Percentiles rank a stretch among this genome's conserved stretches.
Conservation (phyloP, 1,140 invertebrate genomes). For the Polypedilum vanderplanki region DNA sequence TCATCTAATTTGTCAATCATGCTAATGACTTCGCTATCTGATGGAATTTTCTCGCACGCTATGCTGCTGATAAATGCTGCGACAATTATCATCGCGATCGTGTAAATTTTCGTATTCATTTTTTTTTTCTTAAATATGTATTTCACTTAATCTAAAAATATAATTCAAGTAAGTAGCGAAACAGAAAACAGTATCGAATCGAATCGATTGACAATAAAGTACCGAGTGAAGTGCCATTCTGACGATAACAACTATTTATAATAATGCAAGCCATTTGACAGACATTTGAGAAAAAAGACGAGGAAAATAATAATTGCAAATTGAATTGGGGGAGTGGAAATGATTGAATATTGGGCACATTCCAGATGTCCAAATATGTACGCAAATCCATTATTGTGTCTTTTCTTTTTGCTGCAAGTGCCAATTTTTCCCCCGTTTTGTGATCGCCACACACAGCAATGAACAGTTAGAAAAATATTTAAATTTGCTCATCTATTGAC, state of each 20-base stretch:
- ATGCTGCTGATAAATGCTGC: constrained; percentile 34
- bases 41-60: constrained; percentile 35
- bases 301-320: background rate
- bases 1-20: constrained; percentile 45
- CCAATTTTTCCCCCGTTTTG: too few species aligned
- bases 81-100: constrained; percentile 25
- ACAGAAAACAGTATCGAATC: background rate
- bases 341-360: background rate
- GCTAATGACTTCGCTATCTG: constrained; percentile 44
- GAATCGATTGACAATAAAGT: constrained; percentile 17
- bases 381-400: background rate
- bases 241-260: background rate
- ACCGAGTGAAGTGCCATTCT: background rate
- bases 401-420: too few species aligned
- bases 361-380: constrained; percentile 11
- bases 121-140: background rate
- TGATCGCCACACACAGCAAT: too few species aligned
- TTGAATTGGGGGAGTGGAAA: background rate
- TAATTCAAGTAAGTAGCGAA: background rate
- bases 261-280: background rate
- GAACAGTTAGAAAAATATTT: too few species aligned
- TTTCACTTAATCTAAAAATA: background rate
- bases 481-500: too few species aligned
- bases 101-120: constrained; percentile 11
- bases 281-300: background rate